Conservation (phyloP, 2,797 vertebrate species). For the Tamandua tetradactyla region DNA sequence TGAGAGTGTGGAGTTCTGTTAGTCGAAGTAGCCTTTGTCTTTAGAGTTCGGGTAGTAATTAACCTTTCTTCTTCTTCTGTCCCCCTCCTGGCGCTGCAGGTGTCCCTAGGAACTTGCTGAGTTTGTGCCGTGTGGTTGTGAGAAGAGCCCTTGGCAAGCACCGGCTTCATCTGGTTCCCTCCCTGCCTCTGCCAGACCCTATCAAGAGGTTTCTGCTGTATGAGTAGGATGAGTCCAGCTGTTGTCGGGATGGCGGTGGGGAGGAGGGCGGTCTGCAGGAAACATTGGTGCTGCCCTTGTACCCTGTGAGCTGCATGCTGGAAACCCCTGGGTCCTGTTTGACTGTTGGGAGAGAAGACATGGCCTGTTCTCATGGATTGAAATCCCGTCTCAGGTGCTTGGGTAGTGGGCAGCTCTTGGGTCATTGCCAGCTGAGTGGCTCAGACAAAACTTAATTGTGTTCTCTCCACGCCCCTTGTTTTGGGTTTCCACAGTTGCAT, state of each 20-base stretch:
- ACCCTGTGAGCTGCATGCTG: not conserved
- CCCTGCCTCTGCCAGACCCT: conserved; percentile 91
- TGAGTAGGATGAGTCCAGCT: conserved; percentile 72
- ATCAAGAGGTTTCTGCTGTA: conserved; percentile 92
- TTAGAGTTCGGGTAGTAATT: not conserved
- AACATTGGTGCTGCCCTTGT: not conserved
- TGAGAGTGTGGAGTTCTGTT: fast-evolving
- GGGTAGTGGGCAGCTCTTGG: not conserved
- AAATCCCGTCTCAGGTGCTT: not conserved
- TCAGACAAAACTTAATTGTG: not conserved
- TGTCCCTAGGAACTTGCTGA: conserved; percentile 87
- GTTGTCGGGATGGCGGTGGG: not conserved
- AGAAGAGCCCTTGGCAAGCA: conserved; percentile 90
- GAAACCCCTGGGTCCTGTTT: not conserved
- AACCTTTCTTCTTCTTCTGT: not conserved
- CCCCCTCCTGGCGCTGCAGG: conserved; percentile 85
- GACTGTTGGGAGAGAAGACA: conserved; percentile 32
- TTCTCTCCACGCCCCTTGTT: not conserved
- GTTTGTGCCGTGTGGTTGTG: conserved; percentile 91
- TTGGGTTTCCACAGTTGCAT: not conserved
- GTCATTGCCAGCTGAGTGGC: not conserved
- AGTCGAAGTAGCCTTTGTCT: not conserved
- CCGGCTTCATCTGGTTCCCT: conserved; percentile 88
- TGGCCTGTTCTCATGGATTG: conserved; percentile 12
- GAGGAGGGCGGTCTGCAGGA: not conserved